Evolutionary conservation across 2,797 vertebrate species (phyloP).

Genomic region (Sebastes aleutianus): DNA sequence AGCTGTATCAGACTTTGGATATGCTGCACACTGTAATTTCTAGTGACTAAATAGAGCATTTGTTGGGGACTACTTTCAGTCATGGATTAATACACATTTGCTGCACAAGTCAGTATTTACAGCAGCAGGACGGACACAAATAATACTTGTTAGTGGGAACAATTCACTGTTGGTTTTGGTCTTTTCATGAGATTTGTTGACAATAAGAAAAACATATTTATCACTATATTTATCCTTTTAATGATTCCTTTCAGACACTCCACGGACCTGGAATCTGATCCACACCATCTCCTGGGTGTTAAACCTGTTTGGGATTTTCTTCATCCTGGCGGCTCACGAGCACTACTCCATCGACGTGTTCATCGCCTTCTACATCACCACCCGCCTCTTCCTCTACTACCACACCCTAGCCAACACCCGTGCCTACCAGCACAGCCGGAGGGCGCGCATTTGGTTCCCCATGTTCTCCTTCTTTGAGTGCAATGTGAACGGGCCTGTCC

Average conservation of each 20-base stretch:
- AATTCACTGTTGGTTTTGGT: neutral
- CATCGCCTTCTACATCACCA: constrained; percentile 98
- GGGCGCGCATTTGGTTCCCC: constrained; percentile 96
- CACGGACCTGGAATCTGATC: constrained; percentile 95
- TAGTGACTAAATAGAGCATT: neutral
- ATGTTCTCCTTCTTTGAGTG: constrained; percentile 99
- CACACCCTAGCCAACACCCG: constrained; percentile 95
- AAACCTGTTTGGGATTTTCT: constrained; percentile 98
- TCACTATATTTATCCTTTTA: neutral
- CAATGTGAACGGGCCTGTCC: constrained; percentile 95
- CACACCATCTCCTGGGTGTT: constrained; percentile 98
- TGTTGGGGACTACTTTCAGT: neutral
- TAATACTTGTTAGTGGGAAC: neutral
- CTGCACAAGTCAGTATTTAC: neutral
- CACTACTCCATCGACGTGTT: constrained; percentile 99
- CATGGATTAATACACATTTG: neutral
- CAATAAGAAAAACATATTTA: neutral
- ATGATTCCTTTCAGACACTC: constrained; percentile 84
- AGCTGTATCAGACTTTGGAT: neutral
- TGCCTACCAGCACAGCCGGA: constrained; percentile 93
- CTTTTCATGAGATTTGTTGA: neutral
- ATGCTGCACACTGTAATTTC: neutral
- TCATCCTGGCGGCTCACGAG: constrained; percentile 97
- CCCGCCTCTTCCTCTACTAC: constrained; percentile 97
- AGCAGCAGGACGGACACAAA: neutral